These are phyloP conservation scores for Hypomecis punctinalis DNA, from an alignment of 2,888 invertebrate genomes.

Conservation along the genomic window DNA sequence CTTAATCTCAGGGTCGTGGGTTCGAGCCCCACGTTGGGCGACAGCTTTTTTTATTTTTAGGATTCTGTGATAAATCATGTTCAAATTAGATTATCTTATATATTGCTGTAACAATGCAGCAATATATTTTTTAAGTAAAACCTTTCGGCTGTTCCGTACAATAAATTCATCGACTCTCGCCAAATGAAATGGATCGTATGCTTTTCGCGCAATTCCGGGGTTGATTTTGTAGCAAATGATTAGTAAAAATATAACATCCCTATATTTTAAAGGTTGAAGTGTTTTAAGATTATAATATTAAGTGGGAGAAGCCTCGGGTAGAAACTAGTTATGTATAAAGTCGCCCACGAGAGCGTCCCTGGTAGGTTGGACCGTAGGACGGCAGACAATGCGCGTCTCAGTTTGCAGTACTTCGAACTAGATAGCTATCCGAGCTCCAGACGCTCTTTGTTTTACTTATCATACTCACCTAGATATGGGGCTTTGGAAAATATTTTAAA, in stretches of 20 bases:
- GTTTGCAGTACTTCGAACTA: constrained; percentile 50
- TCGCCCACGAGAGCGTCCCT: constrained; percentile 3
- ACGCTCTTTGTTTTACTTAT: constrained; percentile 58
- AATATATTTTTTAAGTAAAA: too few relatives aligned
- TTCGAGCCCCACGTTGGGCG: constrained; percentile 88
- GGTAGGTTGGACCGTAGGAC: constrained; percentile 14
- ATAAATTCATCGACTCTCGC: too few relatives aligned
- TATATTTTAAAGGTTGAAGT: too few relatives aligned
- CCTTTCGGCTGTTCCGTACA: too few relatives aligned
- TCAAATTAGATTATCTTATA: too few relatives aligned
- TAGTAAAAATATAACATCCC: too few relatives aligned
- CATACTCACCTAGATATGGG: constrained; percentile 17
- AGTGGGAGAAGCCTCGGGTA: too few relatives aligned
- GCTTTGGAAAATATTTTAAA: constrained; percentile 6
- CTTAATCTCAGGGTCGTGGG: constrained; percentile 88
- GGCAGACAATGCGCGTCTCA: constrained; percentile 52
- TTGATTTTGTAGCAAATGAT: too few relatives aligned
- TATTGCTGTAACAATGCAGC: not conserved
- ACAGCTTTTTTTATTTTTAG: not conserved
- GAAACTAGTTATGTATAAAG: not conserved
- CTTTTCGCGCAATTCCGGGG: too few relatives aligned
- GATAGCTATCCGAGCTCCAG: constrained; percentile 48
- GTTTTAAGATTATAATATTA: too few relatives aligned
- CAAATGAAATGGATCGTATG: too few relatives aligned
- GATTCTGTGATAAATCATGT: not conserved